A percentile compares a stretch with the other conserved stretches of the same genome.
Conservation (phyloP, 2,888 invertebrate species). For the Nysson spinosus region DNA sequence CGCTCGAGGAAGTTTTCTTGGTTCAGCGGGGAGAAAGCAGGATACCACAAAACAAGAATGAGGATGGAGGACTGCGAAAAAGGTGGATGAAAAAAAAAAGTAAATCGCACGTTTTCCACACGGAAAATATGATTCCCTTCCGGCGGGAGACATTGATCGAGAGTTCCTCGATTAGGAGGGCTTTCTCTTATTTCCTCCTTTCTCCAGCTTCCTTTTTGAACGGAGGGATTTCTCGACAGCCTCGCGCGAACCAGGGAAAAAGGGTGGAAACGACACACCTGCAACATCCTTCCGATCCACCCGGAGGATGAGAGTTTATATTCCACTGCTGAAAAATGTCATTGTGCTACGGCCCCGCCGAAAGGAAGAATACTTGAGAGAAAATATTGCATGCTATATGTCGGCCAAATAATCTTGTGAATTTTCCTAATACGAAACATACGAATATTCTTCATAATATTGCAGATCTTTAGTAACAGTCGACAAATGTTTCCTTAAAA, state of each 20-base stretch:
- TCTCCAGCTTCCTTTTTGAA: constrained; percentile 9
- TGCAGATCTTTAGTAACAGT: not conserved
- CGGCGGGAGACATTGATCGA: constrained; percentile 67
- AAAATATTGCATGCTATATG: constrained; percentile 34
- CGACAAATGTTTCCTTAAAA: not conserved
- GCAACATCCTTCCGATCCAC: constrained; percentile 36
- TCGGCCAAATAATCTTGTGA: constrained; percentile 11
- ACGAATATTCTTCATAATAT: constrained; percentile 33
- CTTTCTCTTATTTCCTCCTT: constrained; percentile 26
- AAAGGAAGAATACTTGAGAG: constrained; percentile 30
- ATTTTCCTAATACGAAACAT: constrained; percentile 50
- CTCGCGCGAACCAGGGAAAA: constrained; percentile 27
- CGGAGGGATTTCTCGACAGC: constrained; percentile 37
- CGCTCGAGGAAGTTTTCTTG: constrained; percentile 16
- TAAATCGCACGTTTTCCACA: constrained; percentile 47
- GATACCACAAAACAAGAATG: constrained; percentile 34
- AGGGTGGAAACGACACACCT: constrained; percentile 47
- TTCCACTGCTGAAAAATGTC: constrained; percentile 50
- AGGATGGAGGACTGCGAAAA: constrained; percentile 21
- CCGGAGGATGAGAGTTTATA: constrained; percentile 39
- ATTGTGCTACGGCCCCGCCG: constrained; percentile 38
- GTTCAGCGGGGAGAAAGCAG: constrained; percentile 31
- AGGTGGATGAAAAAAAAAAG: constrained; percentile 11
- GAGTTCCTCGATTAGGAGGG: constrained; percentile 63
- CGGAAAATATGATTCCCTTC: constrained; percentile 67